phyloP scores from a whole-genome alignment of 2,113 vertebrate species.

The Chelonoidis abingdonii region DNA sequence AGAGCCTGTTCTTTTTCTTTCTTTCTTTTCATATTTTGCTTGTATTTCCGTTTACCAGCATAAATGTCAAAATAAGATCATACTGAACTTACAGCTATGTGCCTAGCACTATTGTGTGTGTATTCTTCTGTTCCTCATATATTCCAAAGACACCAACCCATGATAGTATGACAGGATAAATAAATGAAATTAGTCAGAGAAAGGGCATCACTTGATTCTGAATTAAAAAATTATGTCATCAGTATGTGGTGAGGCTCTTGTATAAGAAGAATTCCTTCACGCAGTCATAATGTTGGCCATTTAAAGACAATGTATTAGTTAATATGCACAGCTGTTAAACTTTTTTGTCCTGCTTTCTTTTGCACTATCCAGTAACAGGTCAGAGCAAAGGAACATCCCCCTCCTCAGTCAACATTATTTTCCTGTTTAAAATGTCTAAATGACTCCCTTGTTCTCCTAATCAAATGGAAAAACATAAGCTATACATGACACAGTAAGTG shows the following conservation, averaged over 20 bases:
- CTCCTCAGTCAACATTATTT: not conserved
- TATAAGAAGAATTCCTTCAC: constrained; percentile 43
- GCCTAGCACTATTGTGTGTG: not conserved
- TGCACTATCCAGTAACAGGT: not conserved
- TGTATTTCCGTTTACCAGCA: not conserved
- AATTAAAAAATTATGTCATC: constrained; percentile 45
- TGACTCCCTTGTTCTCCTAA: not conserved
- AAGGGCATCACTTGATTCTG: constrained; percentile 27
- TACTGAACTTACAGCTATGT: not conserved
- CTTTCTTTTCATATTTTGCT: not conserved
- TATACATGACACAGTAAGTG: not conserved
- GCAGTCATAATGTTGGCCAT: not conserved
- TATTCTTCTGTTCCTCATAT: not conserved
- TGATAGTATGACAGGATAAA: not conserved
- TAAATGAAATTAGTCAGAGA: constrained; percentile 49
- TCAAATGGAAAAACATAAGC: not conserved
- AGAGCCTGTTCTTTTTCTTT: not conserved
- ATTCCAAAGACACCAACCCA: constrained; percentile 5
- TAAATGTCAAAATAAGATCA: constrained; percentile 12
- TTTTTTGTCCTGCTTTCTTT: not conserved
- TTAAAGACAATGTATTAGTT: not conserved
- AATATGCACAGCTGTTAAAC: not conserved
- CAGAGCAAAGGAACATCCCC: not conserved
- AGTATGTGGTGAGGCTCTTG: not conserved
- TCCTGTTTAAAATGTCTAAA: not conserved